Evolutionary conservation across 2,113 vertebrate species (phyloP).

Genomic region (Aspiorhynchus laticeps): DNA sequence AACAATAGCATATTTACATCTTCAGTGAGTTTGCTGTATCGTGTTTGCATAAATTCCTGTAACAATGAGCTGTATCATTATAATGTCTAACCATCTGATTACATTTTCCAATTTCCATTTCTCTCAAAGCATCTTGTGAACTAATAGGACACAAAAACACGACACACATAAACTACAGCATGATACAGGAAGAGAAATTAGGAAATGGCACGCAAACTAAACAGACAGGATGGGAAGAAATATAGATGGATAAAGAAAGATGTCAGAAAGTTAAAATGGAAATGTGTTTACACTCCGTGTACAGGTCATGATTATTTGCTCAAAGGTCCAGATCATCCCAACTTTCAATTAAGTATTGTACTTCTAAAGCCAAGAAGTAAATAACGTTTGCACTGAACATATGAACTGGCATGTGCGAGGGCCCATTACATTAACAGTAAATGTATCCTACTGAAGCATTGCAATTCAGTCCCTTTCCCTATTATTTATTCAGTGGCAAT

Average conservation of each 20-base stretch:
- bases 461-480: neutral
- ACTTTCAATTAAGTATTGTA: neutral
- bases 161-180: constrained; percentile 25
- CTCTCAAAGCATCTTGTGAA: constrained; percentile 64
- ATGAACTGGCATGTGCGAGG: neutral
- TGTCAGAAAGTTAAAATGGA: constrained; percentile 22
- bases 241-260: constrained; percentile 6
- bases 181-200: constrained; percentile 37
- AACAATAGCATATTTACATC: constrained; percentile 57
- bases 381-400: neutral
- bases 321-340: neutral
- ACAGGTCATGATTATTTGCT: constrained; percentile 21
- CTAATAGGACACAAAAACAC: constrained; percentile 27
- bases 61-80: constrained; percentile 61
- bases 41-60: constrained; percentile 61
- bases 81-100: constrained; percentile 53
- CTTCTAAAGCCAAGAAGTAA: neutral
- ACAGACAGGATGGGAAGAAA: constrained; percentile 7
- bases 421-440: neutral
- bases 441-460: neutral
- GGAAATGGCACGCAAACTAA: constrained; percentile 25
- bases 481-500: constrained; percentile 12
- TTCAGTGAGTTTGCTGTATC: constrained; percentile 56
- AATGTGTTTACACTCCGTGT: neutral
- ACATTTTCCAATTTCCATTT: constrained; percentile 50